These are phyloP conservation scores for Aricia agestis DNA, from an alignment of 1,140 invertebrate genomes.

Conservation along the genomic window DNA sequence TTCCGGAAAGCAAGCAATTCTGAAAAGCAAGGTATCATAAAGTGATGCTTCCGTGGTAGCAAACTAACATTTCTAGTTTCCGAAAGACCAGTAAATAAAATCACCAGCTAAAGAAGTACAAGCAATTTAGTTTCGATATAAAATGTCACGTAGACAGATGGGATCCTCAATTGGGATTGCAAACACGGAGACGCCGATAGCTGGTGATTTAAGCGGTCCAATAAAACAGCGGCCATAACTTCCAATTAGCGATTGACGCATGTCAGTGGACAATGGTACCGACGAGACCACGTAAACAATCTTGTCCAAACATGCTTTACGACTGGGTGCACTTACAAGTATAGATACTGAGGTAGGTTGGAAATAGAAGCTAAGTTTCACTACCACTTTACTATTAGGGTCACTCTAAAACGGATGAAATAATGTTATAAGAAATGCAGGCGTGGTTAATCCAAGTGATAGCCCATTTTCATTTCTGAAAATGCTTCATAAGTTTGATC, in stretches of 20 bases:
- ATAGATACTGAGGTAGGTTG: constrained; percentile 6
- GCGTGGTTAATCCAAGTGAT: no score
- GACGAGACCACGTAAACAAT: constrained; percentile 29
- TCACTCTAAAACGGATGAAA: neutral
- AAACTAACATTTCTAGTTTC: neutral
- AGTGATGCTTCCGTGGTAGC: no score
- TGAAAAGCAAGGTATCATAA: no score
- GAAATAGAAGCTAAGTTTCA: neutral
- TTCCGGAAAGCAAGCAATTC: no score
- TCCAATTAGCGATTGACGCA: constrained; percentile 47
- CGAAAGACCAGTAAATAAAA: neutral
- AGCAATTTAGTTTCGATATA: neutral
- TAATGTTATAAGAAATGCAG: no score
- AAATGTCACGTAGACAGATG: constrained; percentile 10
- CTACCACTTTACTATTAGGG: neutral
- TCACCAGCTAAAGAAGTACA: neutral
- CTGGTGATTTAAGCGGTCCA: constrained; percentile 50
- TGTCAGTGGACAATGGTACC: constrained; percentile 35
- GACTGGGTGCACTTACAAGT: constrained; percentile 31
- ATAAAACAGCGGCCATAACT: constrained; percentile 48
- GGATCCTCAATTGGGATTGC: constrained; percentile 40
- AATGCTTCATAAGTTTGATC: no score
- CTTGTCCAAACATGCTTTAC: constrained; percentile 39
- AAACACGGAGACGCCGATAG: constrained; percentile 41
- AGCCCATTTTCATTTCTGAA: no score